Percentiles rank a stretch among this genome's conserved stretches.
Evolutionary conservation across 2,113 vertebrate genomes (phyloP).

Genomic region (Ailurus styani): DNA sequence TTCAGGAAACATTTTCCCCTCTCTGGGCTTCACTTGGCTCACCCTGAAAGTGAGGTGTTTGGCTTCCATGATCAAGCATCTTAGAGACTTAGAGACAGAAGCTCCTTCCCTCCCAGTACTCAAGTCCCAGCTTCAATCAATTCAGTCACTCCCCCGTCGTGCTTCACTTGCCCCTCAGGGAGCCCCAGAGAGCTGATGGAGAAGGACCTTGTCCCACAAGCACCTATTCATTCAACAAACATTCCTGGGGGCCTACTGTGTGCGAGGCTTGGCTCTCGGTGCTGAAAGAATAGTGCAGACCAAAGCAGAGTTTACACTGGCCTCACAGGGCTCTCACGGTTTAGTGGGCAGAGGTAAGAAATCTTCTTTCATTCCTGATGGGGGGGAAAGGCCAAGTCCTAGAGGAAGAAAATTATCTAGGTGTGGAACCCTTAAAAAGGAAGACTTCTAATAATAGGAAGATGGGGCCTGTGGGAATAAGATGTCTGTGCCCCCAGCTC

Average conservation of each 20-base stretch:
- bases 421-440: background rate
- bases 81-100: background rate
- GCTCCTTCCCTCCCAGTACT: background rate
- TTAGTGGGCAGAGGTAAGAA: background rate
- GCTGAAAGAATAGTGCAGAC: background rate
- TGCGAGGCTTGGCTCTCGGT: background rate
- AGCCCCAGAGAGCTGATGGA: background rate
- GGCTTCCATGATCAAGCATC: background rate
- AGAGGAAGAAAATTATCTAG: background rate
- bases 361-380: background rate
- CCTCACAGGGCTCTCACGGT: background rate
- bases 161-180: background rate
- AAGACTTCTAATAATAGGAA: background rate
- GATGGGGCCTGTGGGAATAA: background rate
- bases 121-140: background rate
- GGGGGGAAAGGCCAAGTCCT: background rate
- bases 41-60: background rate
- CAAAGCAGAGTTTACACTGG: rapidly evolving
- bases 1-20: background rate
- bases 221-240: background rate
- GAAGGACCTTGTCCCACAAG: background rate
- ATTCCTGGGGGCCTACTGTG: background rate
- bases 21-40: background rate
- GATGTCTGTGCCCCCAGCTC: background rate
- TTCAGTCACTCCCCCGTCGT: background rate